Evolutionary conservation across 2,113 vertebrate genomes (phyloP).

Genomic region (Camelus bactrianus): DNA sequence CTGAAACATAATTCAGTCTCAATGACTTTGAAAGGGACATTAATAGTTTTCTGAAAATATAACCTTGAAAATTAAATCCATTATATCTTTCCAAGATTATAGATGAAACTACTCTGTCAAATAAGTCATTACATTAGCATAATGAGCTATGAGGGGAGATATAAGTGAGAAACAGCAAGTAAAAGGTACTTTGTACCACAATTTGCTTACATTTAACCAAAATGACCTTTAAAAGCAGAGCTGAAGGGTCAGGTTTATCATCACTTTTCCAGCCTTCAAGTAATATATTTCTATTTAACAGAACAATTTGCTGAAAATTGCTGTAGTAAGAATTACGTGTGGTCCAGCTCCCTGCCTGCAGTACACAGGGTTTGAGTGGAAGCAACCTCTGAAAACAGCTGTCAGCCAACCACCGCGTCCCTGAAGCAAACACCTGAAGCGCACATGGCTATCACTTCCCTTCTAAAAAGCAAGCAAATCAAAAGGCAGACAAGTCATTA

Average conservation of each 20-base stretch:
- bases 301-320: constrained; percentile 81
- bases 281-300: constrained; percentile 84
- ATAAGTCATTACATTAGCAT: constrained; percentile 77
- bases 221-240: constrained; percentile 83
- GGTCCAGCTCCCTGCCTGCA: constrained; percentile 34
- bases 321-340: constrained; percentile 71
- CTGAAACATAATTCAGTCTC: constrained; percentile 81
- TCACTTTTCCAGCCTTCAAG: constrained; percentile 72
- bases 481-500: not conserved
- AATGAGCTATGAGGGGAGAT: constrained; percentile 48
- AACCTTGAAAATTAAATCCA: constrained; percentile 81
- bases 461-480: not conserved
- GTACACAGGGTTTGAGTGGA: not conserved
- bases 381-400: constrained; percentile 3
- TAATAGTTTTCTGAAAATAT: constrained; percentile 76
- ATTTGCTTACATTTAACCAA: constrained; percentile 81
- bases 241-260: constrained; percentile 82
- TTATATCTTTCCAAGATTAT: constrained; percentile 78
- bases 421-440: constrained; percentile 49
- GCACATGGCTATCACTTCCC: not conserved
- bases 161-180: constrained; percentile 56
- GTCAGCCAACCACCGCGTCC: constrained; percentile 12
- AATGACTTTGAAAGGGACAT: constrained; percentile 78
- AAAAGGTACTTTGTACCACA: constrained; percentile 74
- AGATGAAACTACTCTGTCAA: constrained; percentile 77